Evolutionary conservation across 2,888 invertebrate genomes (phyloP).

Genomic region (Cactoblastis cactorum): DNA sequence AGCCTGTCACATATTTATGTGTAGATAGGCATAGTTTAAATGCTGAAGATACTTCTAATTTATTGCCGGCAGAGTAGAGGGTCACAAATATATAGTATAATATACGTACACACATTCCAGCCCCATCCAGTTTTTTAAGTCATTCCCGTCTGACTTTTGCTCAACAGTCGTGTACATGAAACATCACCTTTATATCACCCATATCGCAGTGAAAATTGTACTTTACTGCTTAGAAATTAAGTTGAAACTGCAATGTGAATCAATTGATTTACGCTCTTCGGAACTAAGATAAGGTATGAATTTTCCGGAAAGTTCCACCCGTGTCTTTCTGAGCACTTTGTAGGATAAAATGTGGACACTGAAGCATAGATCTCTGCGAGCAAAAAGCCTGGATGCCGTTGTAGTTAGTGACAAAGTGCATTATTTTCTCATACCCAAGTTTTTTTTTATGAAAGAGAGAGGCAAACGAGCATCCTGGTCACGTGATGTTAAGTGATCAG

Average conservation of each 20-base stretch:
- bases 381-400: conserved; percentile 52
- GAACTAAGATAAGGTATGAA: conserved; percentile 45
- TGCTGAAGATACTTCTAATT: too few species aligned
- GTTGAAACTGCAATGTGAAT: conserved; percentile 16
- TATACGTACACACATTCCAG: too few species aligned
- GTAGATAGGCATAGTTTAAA: too few species aligned
- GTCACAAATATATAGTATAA: too few species aligned
- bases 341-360: conserved; percentile 74
- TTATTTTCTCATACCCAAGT: too few species aligned
- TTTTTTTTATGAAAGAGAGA: too few species aligned
- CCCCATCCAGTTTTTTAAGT: conserved; percentile 30
- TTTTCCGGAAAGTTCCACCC: conserved; percentile 72
- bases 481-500: too few species aligned
- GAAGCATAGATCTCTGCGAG: conserved; percentile 70
- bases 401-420: conserved; percentile 46
- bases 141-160: conserved; percentile 42
- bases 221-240: conserved; percentile 12
- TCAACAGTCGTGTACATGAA: conserved; percentile 44
- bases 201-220: conserved; percentile 23
- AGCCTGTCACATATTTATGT: too few species aligned
- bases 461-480: too few species aligned
- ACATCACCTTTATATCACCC: conserved; percentile 30
- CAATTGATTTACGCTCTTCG: conserved; percentile 30
- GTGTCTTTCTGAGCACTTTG: conserved; percentile 77
- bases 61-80: too few species aligned